Evolutionary conservation across 2,113 vertebrate species (phyloP).

Genomic region (Panurus biarmicus): DNA sequence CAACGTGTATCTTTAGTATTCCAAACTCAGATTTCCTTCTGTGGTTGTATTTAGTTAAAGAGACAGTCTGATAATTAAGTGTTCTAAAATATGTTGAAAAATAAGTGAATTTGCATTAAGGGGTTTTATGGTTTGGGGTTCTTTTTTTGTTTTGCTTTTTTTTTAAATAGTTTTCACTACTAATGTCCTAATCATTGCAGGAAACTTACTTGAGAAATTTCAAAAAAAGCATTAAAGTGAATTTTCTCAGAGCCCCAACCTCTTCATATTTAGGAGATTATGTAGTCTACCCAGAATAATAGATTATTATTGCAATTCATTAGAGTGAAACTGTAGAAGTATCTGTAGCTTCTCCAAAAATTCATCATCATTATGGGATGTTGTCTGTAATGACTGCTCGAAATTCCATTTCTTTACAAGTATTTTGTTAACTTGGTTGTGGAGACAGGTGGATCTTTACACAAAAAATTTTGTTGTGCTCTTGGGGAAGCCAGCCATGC

Average conservation of each 20-base stretch:
- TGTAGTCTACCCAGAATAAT: background rate
- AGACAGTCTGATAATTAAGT: background rate
- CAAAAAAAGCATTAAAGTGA: background rate
- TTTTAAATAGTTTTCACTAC: background rate
- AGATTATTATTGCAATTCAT: background rate
- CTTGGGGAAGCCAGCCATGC: background rate
- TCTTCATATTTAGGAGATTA: background rate
- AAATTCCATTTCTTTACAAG: background rate
- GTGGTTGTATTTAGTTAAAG: background rate
- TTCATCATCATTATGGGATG: background rate
- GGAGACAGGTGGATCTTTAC: conserved; percentile 17
- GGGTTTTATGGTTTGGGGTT: accelerated
- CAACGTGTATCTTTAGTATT: background rate
- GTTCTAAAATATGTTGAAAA: background rate
- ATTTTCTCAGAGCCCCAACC: background rate
- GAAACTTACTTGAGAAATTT: background rate
- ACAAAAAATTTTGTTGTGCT: background rate
- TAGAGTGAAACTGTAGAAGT: background rate
- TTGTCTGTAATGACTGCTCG: background rate
- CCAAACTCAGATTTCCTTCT: background rate
- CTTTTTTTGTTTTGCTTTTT: accelerated
- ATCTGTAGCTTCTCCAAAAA: background rate
- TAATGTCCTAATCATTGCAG: no score
- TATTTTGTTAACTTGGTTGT: background rate
- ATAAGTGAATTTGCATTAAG: background rate